These are phyloP conservation scores for Platyura marginata DNA, from an alignment of 1,140 invertebrate species.

Conservation along the genomic window DNA sequence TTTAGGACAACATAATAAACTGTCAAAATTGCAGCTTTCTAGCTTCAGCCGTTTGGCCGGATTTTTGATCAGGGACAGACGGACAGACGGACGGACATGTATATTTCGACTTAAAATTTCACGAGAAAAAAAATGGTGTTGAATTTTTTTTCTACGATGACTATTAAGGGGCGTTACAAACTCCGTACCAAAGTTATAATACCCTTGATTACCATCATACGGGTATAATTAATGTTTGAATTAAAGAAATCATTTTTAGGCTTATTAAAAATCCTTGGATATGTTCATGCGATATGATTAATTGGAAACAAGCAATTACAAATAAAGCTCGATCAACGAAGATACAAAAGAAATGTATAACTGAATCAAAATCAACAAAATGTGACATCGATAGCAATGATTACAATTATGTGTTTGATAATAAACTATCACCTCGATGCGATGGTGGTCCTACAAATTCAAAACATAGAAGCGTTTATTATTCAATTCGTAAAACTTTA, in stretches of 20 bases:
- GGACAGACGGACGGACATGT: no score
- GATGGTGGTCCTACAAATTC: slow-evolving; percentile 30
- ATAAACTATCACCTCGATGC: slow-evolving; percentile 40
- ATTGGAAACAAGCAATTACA: slow-evolving; percentile 35
- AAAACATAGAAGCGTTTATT: slow-evolving; percentile 38
- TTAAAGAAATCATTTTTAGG: neutral
- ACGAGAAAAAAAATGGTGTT: no score
- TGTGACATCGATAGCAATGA: slow-evolving; percentile 12
- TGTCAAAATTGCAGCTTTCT: no score
- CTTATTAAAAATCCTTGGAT: slow-evolving; percentile 43
- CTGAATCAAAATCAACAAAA: neutral
- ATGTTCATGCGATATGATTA: slow-evolving; percentile 41
- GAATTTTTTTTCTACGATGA: no score
- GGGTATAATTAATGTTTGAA: no score
- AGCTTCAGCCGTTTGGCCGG: no score
- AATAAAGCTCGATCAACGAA: slow-evolving; percentile 18
- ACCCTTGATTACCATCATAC: no score
- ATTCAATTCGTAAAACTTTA: slow-evolving; percentile 14
- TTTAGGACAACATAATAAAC: no score
- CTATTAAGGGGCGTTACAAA: no score
- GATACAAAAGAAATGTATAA: neutral
- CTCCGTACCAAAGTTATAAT: no score
- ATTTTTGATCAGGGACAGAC: no score
- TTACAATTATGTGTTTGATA: slow-evolving; percentile 30
- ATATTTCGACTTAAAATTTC: no score